Base-by-base conservation (phyloP, 2,888 invertebrate species). In the Eulithis prunata region DNA sequence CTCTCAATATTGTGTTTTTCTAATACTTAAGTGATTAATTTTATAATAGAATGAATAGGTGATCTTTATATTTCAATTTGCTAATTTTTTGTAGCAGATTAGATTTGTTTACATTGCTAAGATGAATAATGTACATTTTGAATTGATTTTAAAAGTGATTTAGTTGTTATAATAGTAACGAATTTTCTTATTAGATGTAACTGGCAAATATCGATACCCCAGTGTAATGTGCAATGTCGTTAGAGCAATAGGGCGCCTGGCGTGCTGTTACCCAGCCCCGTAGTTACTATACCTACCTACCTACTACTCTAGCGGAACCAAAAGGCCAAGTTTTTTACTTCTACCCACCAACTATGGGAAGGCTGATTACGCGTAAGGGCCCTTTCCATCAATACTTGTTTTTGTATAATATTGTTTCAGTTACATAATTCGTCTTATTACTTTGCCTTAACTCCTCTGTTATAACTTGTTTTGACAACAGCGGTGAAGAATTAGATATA, bases 1-100 rank as follows among this genome's bases (percentile, higher is more conserved):
- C 85, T 82, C 82, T 79, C 85, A 85, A 83, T 85, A 85, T 87
- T 89, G 88, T 90, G 90, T 90, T 90, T 88, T 86, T 90, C 82
- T 91, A 89, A 88, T 91, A 89, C 88, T 90, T 92, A 91, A 91
- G 92, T 82, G 85, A 87, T 89, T 91, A 89, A 89, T 90, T 91
- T 91, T 92, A 91, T 87, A 89, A 78, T 91, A 89, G 87, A 85
- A 83, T 86, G 87, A 89, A 86, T 92, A 91, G 90, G 88, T 88
- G 89, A 91, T 87, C 85, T 88, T 89, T 91, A 90, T 93, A 93
- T 92, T 91, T 90, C 87, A 91, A 91, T 90, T 91, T 92, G 91
- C 92, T 91, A 91, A 87, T 91, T 91, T 91, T 92, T 91, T 89
- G 88, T 92, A 92, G 92, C 92, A 92, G 91, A 88, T 91, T 93